Conservation (phyloP, 2,888 invertebrate genomes). For the Noctuana brunneofusca region DNA sequence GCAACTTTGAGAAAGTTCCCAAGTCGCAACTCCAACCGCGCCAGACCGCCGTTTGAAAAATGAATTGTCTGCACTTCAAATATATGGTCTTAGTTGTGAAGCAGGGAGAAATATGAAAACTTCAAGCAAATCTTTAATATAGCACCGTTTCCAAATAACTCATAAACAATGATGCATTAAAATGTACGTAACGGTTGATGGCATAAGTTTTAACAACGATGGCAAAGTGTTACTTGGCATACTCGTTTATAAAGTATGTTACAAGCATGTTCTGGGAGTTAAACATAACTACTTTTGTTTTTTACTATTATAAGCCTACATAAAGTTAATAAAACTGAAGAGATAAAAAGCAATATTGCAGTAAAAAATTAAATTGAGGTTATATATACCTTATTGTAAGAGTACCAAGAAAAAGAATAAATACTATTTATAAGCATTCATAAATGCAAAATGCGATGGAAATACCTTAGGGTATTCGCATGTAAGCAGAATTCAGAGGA, state of each 20-base stretch:
- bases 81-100: constrained; percentile 70
- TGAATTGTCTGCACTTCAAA: constrained; percentile 78
- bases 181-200: constrained; percentile 12
- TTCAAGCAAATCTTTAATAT: constrained; percentile 43
- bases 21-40: constrained; percentile 63
- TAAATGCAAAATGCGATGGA: constrained; percentile 43
- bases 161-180: constrained; percentile 35
- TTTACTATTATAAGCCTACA: no score
- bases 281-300: no score
- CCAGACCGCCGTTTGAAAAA: constrained; percentile 71
- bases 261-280: not conserved
- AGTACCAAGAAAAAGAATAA: constrained; percentile 7
- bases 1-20: constrained; percentile 60
- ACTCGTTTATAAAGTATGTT: not conserved
- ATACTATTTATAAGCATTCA: constrained; percentile 28
- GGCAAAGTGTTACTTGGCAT: not conserved
- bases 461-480: constrained; percentile 40
- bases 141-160: constrained; percentile 32
- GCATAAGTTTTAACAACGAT: constrained; percentile 4
- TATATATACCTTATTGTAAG: not conserved
- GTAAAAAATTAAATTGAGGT: not conserved
- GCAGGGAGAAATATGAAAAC: constrained; percentile 61
- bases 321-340: no score
- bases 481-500: constrained; percentile 44
- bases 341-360: no score